Evolutionary conservation across 1,140 invertebrate species (phyloP), one percentile per base, ranked within the genome.

Genomic region (Vanessa tameamea): DNA sequence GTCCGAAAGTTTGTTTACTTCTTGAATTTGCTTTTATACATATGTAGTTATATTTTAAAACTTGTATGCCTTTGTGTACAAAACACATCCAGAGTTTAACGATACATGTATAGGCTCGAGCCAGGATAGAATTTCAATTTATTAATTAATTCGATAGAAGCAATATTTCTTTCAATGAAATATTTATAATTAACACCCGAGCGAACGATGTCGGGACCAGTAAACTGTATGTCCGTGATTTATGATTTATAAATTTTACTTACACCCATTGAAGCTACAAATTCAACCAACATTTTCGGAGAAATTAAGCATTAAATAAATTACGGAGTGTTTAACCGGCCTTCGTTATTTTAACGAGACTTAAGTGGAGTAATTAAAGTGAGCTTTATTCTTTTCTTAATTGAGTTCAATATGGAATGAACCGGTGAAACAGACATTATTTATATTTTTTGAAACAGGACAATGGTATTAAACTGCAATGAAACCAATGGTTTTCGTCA

Each of bases 231-330:
- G 7, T 57, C 2, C 14, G 9, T 57, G 53, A 57, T 57, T 57
- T 20, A 23, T 57, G 53, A 9, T 23, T 57, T 57, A 23, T 57
- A 26, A 20, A 57, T 23, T 57, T 57, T 23, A 57, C 20, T 57
- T n/a, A 23, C 53, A n/a, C 16, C 53, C 11, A 13, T 57, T 57
- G 53, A 57, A 57, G 53, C 20, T 57, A 23, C 53, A 57, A 57
- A 57, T 23, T 57, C 53, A 57, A 57, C 16, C 53, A 23, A 57
- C 16, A 57, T 57, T 57, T 57, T 57, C 53, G 20, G 15, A 16
- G 53, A 57, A 23, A 57, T 57, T 57, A 57, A 26, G 53, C 53
- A 57, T 57, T 57, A 57, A 57, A 57, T 57, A 57, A 57, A 57
- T 57, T 57, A 57, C 53, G n/a, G 50, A 53, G 16, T 57, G 53